A percentile compares a stretch with the other conserved stretches of the same genome.
These are phyloP conservation scores for Fulmarus glacialis DNA, from an alignment of 2,113 vertebrate species.

Conservation along the genomic window DNA sequence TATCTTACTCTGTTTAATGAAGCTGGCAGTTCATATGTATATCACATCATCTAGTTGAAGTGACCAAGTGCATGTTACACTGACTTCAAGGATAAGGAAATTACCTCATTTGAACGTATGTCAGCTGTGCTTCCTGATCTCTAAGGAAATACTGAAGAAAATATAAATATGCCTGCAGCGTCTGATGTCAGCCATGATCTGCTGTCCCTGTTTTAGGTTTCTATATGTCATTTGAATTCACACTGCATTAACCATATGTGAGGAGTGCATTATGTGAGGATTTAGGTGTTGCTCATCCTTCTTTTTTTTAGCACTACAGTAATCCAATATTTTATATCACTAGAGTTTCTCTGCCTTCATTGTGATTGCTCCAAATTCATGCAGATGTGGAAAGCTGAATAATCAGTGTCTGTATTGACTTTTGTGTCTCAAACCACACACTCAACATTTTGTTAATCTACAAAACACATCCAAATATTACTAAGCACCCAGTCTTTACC, in stretches of 20 bases:
- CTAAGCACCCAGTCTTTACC: not conserved
- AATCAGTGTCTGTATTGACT: not conserved
- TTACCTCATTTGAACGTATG: not conserved
- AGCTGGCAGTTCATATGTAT: not conserved
- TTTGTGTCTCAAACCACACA: not conserved
- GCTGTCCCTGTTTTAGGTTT: not conserved
- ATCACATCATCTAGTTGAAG: not conserved
- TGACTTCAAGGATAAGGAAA: not conserved
- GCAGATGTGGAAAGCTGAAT: not conserved
- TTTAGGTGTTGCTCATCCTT: not conserved
- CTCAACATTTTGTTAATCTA: not conserved
- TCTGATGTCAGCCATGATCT: not conserved
- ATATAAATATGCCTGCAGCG: not conserved
- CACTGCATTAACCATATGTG: constrained; percentile 16
- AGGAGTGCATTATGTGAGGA: constrained; percentile 1
- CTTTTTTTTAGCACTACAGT: not conserved
- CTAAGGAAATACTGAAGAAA: constrained; percentile 12
- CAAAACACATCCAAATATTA: not conserved
- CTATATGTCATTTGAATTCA: constrained; percentile 19
- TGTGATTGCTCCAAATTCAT: not conserved
- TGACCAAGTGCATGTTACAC: not conserved
- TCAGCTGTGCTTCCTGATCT: not conserved
- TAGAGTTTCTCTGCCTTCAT: not conserved
- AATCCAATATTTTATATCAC: not conserved
- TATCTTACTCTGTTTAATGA: not conserved